Percentiles rank a stretch among this genome's conserved stretches.
phyloP scores from a whole-genome alignment of 2,797 vertebrate species.

The Anguilla marmorata region DNA sequence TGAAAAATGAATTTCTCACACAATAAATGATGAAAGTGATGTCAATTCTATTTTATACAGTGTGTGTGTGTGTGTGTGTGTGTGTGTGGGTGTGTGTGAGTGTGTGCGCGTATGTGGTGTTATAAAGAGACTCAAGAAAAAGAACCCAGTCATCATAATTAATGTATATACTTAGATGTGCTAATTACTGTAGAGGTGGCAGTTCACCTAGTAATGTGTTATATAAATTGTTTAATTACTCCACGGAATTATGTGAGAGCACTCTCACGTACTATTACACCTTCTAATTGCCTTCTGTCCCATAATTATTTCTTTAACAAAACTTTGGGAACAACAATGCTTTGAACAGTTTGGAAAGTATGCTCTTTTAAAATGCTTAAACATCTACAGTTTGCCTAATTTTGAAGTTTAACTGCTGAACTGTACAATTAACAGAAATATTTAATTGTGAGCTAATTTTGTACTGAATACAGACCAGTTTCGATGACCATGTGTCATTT shows the following conservation, averaged over 20 bases:
- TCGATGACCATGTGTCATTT: too few species aligned
- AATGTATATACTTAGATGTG: neutral
- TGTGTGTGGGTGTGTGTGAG: neutral
- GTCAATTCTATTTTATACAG: neutral
- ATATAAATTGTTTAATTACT: conserved; percentile 3
- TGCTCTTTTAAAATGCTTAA: too few species aligned
- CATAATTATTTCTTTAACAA: neutral
- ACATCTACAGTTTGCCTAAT: too few species aligned
- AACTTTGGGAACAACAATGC: neutral
- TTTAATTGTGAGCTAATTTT: too few species aligned
- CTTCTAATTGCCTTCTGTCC: neutral
- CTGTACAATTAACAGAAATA: too few species aligned
- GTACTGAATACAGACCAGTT: too few species aligned
- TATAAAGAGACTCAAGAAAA: neutral
- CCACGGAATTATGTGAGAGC: neutral
- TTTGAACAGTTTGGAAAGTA: neutral
- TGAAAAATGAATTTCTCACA: neutral
- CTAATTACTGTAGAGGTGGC: conserved; percentile 7
- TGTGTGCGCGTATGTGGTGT: neutral
- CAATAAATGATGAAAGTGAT: neutral
- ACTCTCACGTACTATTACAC: neutral
- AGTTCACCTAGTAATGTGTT: neutral
- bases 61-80: neutral
- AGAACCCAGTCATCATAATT: conserved; percentile 19
- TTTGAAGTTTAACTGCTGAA: too few species aligned